A percentile compares a stretch with the other conserved stretches of the same genome.
These are phyloP conservation scores for Operophtera brumata DNA, from an alignment of 2,888 invertebrate genomes.

Conservation along the genomic window DNA sequence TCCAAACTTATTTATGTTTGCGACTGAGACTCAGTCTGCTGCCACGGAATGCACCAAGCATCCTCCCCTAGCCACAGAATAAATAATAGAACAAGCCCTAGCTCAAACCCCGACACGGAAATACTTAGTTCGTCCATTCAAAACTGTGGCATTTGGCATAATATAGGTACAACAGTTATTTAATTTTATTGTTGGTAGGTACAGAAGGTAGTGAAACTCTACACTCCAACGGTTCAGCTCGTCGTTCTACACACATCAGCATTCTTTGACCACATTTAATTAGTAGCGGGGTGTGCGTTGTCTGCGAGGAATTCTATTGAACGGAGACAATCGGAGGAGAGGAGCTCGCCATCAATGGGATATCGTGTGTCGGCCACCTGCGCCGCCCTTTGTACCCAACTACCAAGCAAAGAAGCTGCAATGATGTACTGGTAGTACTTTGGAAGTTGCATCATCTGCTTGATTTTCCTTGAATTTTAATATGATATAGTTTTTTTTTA, in stretches of 20 bases:
- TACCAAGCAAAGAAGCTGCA: constrained; percentile 16
- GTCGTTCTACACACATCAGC: constrained; percentile 8
- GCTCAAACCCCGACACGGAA: too few relatives aligned
- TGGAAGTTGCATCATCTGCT: constrained; percentile 4
- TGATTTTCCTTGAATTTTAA: background rate
- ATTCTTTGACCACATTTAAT: constrained; percentile 67
- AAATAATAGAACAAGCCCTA: too few relatives aligned
- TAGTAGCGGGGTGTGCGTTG: constrained; percentile 73
- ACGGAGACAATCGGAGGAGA: constrained; percentile 68
- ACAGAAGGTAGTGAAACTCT: background rate
- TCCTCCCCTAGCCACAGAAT: too few relatives aligned
- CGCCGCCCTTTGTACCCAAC: constrained; percentile 51
- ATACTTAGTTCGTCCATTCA: too few relatives aligned
- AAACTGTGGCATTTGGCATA: background rate
- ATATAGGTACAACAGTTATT: background rate
- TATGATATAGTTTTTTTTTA: too few relatives aligned
- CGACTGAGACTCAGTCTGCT: too few relatives aligned
- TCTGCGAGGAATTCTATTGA: constrained; percentile 77
- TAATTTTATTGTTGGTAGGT: background rate
- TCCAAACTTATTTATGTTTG: too few relatives aligned
- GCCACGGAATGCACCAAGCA: too few relatives aligned
- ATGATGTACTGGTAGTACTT: constrained; percentile 1
- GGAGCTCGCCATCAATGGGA: constrained; percentile 66
- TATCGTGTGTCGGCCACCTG: constrained; percentile 80
- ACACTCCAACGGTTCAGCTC: background rate